A percentile compares a stretch with the other conserved stretches of the same genome.
Evolutionary conservation across 2,888 invertebrate species (phyloP).

Genomic region (Caradrina kadenii): DNA sequence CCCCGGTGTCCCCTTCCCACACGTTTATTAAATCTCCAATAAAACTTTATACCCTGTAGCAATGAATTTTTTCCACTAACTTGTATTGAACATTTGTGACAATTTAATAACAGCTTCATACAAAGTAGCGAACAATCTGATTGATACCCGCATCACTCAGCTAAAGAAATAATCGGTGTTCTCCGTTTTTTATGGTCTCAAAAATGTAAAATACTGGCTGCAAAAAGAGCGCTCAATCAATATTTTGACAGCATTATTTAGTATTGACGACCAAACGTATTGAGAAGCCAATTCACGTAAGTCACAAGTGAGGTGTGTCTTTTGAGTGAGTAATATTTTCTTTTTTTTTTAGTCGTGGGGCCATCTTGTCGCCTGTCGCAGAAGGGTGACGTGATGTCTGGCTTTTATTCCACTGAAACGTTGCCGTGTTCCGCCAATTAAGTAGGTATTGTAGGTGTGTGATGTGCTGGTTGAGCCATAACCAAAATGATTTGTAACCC

Average conservation of each 20-base stretch:
- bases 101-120: slow-evolving; percentile 28
- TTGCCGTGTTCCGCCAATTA: too few relatives aligned
- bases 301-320: background rate
- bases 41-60: too few relatives aligned
- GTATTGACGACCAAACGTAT: slow-evolving; percentile 14
- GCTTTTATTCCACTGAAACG: too few relatives aligned
- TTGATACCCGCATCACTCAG: slow-evolving; percentile 8
- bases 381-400: background rate
- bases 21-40: too few relatives aligned
- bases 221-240: slow-evolving; percentile 18
- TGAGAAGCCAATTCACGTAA: slow-evolving; percentile 13
- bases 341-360: too few relatives aligned
- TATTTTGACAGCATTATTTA: slow-evolving; percentile 45
- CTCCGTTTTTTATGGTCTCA: background rate
- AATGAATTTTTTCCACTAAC: too few relatives aligned
- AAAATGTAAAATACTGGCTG: background rate
- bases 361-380: too few relatives aligned
- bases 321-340: background rate
- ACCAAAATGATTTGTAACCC: too few relatives aligned
- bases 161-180: slow-evolving; percentile 8
- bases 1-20: too few relatives aligned
- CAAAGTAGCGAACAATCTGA: slow-evolving; percentile 6
- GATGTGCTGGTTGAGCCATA: too few relatives aligned
- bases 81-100: slow-evolving; percentile 12
- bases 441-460: too few relatives aligned